These are phyloP conservation scores for Clarias platycephalus DNA, from an alignment of 2,797 vertebrate species.

Conservation along the genomic window DNA sequence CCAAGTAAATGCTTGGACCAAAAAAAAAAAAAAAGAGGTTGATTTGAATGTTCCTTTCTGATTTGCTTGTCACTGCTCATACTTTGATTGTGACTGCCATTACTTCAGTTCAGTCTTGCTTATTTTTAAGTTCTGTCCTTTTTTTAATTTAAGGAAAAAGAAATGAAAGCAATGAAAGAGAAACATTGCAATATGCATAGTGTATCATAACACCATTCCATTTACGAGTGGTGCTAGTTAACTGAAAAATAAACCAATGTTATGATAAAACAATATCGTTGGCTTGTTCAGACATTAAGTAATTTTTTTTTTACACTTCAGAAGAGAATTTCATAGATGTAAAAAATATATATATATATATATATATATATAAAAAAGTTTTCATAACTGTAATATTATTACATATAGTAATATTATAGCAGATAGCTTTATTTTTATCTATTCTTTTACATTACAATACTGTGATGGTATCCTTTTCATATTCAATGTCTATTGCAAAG, in stretches of 20 bases:
- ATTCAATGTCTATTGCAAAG: background rate
- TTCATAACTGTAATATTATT: background rate
- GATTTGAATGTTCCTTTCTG: slow-evolving; percentile 12
- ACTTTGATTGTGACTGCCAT: slow-evolving; percentile 24
- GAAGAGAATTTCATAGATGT: background rate
- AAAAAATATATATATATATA: background rate
- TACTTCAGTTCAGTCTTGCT: slow-evolving; percentile 26
- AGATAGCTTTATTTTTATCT: background rate
- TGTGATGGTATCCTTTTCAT: background rate
- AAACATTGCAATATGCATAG: background rate
- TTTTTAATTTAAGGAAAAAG: slow-evolving; percentile 3
- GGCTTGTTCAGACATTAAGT: background rate
- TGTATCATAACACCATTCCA: slow-evolving; percentile 12
- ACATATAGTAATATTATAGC: background rate
- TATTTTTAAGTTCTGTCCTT: slow-evolving; percentile 19
- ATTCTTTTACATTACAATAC: background rate
- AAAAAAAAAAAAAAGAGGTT: slow-evolving; percentile 39
- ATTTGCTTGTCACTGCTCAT: slow-evolving; percentile 4
- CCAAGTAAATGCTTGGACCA: slow-evolving; percentile 54
- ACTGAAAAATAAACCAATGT: slow-evolving; percentile 19
- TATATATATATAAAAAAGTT: background rate
- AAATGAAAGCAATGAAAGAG: background rate
- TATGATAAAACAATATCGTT: background rate
- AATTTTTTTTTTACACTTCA: background rate
- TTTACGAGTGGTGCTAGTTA: slow-evolving; percentile 30